These are phyloP conservation scores for Eupeodes corollae DNA, from an alignment of 1,140 invertebrate species.

Conservation along the genomic window DNA sequence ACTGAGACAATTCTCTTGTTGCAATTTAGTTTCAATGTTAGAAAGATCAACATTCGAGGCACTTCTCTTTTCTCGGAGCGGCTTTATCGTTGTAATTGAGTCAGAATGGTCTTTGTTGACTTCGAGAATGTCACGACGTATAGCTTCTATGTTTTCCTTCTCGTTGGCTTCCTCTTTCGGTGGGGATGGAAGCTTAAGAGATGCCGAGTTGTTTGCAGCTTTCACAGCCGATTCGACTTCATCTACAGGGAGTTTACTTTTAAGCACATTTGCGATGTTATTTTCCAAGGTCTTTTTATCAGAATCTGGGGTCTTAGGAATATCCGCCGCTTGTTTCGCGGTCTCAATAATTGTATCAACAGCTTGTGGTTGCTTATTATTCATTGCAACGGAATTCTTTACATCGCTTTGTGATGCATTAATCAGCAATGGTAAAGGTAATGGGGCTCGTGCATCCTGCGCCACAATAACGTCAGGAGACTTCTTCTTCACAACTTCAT, in stretches of 20 bases:
- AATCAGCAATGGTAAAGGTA: conserved; percentile 21
- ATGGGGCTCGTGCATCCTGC: conserved; percentile 17
- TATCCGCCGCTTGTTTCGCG: not conserved
- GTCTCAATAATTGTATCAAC: not conserved
- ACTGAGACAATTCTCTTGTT: conserved; percentile 18
- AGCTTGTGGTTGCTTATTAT: not conserved
- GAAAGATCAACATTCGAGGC: no score
- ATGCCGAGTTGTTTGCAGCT: conserved; percentile 2
- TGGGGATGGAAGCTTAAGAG: conserved; percentile 1
- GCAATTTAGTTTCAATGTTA: not conserved
- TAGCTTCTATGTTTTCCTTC: conserved; percentile 27
- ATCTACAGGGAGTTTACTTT: no score
- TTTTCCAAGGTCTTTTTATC: no score
- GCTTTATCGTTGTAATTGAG: conserved; percentile 1
- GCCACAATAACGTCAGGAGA: not conserved
- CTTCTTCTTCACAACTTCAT: conserved; percentile 14
- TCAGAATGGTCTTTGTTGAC: conserved; percentile 6
- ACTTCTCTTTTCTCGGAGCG: not conserved
- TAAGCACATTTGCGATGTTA: no score
- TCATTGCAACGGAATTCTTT: not conserved
- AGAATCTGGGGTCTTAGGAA: not conserved
- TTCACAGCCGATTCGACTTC: conserved; percentile 3
- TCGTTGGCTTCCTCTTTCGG: conserved; percentile 8
- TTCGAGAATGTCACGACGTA: conserved; percentile 25
- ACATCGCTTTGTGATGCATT: conserved; percentile 10